phyloP scores from a whole-genome alignment of 2,888 invertebrate genomes.

The Heliconius cydno region DNA sequence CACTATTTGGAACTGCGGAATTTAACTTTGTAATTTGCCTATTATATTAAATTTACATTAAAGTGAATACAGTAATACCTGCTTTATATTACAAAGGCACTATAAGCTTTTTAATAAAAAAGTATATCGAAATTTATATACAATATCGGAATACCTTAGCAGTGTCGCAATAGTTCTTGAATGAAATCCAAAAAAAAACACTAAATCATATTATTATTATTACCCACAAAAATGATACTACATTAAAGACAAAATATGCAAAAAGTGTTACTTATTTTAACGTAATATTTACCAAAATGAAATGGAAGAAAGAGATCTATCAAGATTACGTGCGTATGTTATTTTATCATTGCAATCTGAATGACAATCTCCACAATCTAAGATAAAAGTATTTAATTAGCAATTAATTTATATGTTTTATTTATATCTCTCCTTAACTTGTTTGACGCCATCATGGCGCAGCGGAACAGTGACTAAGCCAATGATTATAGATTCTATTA shows the following conservation, averaged over 20 bases:
- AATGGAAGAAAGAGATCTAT: neutral
- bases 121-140: neutral
- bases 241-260: neutral
- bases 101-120: neutral
- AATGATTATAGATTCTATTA: neutral
- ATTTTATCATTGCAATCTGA: neutral
- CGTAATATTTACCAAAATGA: neutral
- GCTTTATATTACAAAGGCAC: neutral
- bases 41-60: too few species aligned
- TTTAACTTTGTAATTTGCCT: too few species aligned
- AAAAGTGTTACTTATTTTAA: neutral
- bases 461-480: neutral
- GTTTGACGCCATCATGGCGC: neutral
- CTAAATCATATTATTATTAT: neutral
- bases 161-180: neutral
- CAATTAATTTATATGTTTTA: conserved; percentile 5
- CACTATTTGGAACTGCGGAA: too few species aligned
- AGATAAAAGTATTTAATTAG: conserved; percentile 13
- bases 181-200: neutral
- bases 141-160: neutral
- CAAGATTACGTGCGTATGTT: neutral
- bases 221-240: neutral
- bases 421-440: conserved; percentile 2
- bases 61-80: too few species aligned
- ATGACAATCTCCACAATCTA: neutral